Percentiles rank a stretch among this genome's conserved stretches.
phyloP scores from a whole-genome alignment of 2,797 vertebrate species.

The Glossophaga mutica region DNA sequence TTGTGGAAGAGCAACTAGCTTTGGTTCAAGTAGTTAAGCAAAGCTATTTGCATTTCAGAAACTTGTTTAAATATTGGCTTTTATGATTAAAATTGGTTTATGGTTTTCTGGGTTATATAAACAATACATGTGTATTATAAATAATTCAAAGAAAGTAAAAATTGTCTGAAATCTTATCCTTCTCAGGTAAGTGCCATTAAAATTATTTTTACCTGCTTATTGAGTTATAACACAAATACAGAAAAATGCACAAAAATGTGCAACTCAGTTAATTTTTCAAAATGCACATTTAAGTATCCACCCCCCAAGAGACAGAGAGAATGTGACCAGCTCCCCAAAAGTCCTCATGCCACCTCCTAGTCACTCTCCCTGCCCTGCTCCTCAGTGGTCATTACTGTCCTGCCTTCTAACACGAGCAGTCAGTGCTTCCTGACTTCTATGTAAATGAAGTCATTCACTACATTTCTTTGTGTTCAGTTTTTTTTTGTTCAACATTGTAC shows the following conservation, averaged over 20 bases:
- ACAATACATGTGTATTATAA: neutral
- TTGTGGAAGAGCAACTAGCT: neutral
- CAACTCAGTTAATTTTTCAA: neutral
- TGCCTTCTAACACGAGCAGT: neutral
- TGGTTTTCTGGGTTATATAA: neutral
- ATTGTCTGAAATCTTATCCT: neutral
- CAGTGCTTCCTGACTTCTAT: neutral
- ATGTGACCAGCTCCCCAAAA: neutral
- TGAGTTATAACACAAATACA: neutral
- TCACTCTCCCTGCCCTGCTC: no score
- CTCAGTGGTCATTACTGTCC: neutral
- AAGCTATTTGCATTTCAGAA: neutral
- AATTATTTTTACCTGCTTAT: neutral
- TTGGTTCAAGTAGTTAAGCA: neutral
- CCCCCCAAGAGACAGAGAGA: neutral
- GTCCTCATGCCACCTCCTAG: no score
- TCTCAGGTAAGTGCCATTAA: neutral
- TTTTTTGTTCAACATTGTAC: neutral
- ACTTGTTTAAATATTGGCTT: neutral
- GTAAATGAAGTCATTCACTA: neutral
- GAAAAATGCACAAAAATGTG: neutral
- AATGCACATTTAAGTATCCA: neutral
- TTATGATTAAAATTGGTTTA: neutral
- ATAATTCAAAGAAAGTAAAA: slow-evolving; percentile 16
- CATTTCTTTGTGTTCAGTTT: neutral